These are phyloP conservation scores for Parnassius mnemosyne DNA, from an alignment of 2,888 invertebrate species.

Conservation along the genomic window DNA sequence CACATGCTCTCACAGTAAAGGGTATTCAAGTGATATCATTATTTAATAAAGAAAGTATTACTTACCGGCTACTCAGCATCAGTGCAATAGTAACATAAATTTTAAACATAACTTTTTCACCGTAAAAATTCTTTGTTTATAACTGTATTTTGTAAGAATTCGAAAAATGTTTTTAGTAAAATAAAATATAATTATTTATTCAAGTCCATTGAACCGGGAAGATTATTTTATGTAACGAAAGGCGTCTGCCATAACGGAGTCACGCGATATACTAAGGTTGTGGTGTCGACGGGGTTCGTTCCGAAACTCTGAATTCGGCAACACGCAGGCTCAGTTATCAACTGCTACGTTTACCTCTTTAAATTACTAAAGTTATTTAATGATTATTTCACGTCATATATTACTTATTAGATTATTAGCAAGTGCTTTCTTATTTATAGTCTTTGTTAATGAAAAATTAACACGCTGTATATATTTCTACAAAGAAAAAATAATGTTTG, in stretches of 20 bases:
- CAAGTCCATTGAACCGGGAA: slow-evolving; percentile 38
- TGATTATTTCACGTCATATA: too few relatives aligned
- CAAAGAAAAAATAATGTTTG: too few relatives aligned
- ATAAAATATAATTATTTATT: slow-evolving; percentile 6
- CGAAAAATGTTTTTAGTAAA: not conserved
- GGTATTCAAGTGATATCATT: slow-evolving; percentile 32
- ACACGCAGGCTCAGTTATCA: slow-evolving; percentile 7
- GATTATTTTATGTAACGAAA: slow-evolving; percentile 27
- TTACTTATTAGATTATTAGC: too few relatives aligned
- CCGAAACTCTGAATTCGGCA: slow-evolving; percentile 30
- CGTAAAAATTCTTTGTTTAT: not conserved
- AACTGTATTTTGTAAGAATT: not conserved
- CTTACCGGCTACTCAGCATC: slow-evolving; percentile 55
- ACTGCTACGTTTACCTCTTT: slow-evolving; percentile 4
- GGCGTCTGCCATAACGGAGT: slow-evolving; percentile 33
- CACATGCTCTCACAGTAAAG: slow-evolving; percentile 33
- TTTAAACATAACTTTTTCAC: not conserved
- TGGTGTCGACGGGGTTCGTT: slow-evolving; percentile 37
- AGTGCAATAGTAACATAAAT: slow-evolving; percentile 33
- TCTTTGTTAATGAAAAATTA: too few relatives aligned
- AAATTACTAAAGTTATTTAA: too few relatives aligned
- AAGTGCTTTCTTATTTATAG: too few relatives aligned
- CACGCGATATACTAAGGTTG: slow-evolving; percentile 49
- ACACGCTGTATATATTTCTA: too few relatives aligned
- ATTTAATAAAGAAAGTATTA: slow-evolving; percentile 33